These are phyloP conservation scores for Acrocyrtus sp. DNA, from an alignment of 2,888 invertebrate genomes.

Conservation along the genomic window DNA sequence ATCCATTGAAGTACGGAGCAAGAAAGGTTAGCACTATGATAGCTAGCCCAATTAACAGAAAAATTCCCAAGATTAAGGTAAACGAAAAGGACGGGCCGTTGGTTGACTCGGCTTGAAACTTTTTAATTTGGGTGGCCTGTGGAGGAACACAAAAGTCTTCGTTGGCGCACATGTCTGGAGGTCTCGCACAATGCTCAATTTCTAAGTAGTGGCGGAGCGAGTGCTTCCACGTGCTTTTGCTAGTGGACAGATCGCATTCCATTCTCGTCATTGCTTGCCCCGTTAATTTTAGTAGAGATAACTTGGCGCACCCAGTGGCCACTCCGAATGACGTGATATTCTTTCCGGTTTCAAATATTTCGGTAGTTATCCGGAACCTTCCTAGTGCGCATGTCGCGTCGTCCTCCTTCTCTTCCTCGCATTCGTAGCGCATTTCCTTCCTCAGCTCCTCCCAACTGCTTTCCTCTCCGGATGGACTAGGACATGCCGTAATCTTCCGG, in stretches of 20 bases:
- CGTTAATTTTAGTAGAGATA: constrained; percentile 43
- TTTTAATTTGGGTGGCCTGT: constrained; percentile 30
- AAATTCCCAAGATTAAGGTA: constrained; percentile 4
- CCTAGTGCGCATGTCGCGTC: constrained; percentile 58
- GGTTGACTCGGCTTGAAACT: constrained; percentile 28
- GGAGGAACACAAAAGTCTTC: constrained; percentile 55
- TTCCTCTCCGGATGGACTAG: constrained; percentile 33
- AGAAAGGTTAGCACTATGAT: constrained; percentile 25
- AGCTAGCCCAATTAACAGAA: constrained; percentile 18
- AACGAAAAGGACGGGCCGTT: not conserved
- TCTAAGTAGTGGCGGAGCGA: constrained; percentile 51
- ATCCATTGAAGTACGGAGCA: constrained; percentile 28
- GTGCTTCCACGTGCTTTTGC: constrained; percentile 20
- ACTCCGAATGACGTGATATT: constrained; percentile 58
- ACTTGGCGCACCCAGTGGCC: constrained; percentile 56
- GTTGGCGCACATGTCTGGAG: constrained; percentile 52
- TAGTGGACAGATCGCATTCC: constrained; percentile 31
- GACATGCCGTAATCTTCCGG: constrained; percentile 41
- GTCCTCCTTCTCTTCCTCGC: constrained; percentile 39
- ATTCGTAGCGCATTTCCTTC: constrained; percentile 15
- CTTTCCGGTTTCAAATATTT: constrained; percentile 36
- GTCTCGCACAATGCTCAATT: constrained; percentile 56
- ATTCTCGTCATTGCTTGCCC: constrained; percentile 24
- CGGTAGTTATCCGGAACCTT: constrained; percentile 50
- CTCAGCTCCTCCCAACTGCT: constrained; percentile 15